Evolutionary conservation across 1,140 invertebrate species (phyloP).

Genomic region (Steinernema khuongi): DNA sequence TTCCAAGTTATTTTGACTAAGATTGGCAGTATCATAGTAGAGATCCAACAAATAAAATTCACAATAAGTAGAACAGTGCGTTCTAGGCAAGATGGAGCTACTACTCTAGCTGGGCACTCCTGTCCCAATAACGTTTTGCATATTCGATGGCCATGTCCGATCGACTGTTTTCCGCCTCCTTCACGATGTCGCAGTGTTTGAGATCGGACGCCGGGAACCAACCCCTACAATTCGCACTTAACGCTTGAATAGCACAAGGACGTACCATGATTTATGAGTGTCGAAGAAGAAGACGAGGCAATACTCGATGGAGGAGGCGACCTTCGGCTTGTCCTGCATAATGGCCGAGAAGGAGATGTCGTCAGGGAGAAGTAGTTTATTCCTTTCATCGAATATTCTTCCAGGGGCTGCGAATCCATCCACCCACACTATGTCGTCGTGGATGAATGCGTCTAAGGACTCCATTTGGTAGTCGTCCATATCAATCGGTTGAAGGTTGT

Average conservation of each 20-base stretch:
- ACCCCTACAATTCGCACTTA: neutral
- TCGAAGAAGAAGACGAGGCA: neutral
- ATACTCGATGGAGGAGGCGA: neutral
- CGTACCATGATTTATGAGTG: neutral
- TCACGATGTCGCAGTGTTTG: neutral
- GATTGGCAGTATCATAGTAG: neutral
- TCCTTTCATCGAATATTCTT: neutral
- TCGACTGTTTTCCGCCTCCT: neutral
- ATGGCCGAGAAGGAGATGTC: neutral
- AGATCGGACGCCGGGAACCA: neutral
- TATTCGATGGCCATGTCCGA: neutral
- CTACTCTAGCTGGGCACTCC: too few species aligned
- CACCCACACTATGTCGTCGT: conserved; percentile 3
- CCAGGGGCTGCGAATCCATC: neutral
- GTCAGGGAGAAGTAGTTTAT: neutral
- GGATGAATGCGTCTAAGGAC: neutral
- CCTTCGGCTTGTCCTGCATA: neutral
- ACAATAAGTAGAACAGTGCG: too few species aligned
- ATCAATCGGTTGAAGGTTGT: neutral
- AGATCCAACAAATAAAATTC: too few species aligned
- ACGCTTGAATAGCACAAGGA: neutral
- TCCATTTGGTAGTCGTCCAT: neutral
- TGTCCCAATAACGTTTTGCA: neutral
- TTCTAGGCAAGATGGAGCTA: too few species aligned
- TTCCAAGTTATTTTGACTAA: neutral